phyloP scores from a whole-genome alignment of 2,113 vertebrate species.

The Ondatra zibethicus region DNA sequence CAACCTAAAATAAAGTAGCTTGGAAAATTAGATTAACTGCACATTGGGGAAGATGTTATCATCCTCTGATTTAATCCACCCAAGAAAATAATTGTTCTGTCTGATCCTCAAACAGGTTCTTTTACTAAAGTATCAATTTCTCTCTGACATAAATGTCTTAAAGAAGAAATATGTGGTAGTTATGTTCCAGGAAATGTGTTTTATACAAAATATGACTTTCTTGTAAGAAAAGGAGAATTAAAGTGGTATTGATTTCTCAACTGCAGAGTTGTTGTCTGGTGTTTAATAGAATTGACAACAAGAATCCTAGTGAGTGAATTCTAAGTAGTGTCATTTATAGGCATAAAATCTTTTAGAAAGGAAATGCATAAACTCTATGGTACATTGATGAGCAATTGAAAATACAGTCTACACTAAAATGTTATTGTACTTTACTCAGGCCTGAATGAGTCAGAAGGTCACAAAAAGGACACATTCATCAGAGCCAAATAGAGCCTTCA shows the following conservation, averaged over 20 bases:
- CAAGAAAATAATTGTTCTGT: not conserved
- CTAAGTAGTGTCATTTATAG: not conserved
- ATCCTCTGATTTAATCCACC: not conserved
- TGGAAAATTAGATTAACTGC: not conserved
- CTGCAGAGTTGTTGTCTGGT: not conserved
- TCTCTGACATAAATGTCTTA: slow-evolving; percentile 24
- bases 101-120: not conserved
- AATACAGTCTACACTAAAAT: not conserved
- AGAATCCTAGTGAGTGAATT: not conserved
- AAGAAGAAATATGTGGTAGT: not conserved
- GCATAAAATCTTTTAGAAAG: not conserved
- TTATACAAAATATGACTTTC: not conserved
- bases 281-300: not conserved
- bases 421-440: not conserved
- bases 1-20: not conserved
- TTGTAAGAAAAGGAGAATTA: not conserved
- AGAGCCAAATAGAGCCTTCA: not conserved
- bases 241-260: not conserved
- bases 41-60: not conserved
- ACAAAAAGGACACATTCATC: not conserved
- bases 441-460: not conserved
- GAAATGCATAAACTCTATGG: not conserved
- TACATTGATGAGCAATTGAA: not conserved
- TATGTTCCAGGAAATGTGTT: not conserved
- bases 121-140: not conserved